Evolutionary conservation across 2,113 vertebrate species (phyloP).

Genomic region (Diphyllodes magnificus): DNA sequence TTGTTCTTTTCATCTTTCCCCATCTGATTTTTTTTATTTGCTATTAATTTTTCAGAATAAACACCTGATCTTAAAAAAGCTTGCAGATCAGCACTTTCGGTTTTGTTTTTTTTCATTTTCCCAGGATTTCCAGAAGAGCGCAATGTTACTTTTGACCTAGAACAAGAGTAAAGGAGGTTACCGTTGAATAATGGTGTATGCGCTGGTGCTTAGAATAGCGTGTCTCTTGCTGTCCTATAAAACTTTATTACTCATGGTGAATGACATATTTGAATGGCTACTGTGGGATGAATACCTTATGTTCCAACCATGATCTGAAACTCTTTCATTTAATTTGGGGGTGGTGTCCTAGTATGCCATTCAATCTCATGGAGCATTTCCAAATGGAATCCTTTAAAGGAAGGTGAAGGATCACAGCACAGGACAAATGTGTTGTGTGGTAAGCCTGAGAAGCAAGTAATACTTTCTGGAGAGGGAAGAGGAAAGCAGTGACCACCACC

Average conservation of each 20-base stretch:
- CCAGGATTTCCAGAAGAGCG: not conserved
- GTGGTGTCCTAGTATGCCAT: not conserved
- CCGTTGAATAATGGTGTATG: not conserved
- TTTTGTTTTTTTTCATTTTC: fast-evolving
- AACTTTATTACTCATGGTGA: conserved; percentile 20
- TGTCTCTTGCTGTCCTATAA: conserved; percentile 1
- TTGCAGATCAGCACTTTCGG: not conserved
- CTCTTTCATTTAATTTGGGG: not conserved
- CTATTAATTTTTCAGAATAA: not conserved
- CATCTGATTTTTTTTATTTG: not conserved
- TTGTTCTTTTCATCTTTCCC: not conserved
- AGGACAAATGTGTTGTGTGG: not conserved
- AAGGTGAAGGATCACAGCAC: not conserved
- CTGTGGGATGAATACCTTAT: conserved; percentile 30
- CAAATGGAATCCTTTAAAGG: not conserved
- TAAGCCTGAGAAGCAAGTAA: not conserved
- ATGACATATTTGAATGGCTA: not conserved
- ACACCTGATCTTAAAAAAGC: not conserved
- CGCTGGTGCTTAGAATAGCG: not conserved
- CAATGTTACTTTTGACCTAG: not conserved
- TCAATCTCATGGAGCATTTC: not conserved
- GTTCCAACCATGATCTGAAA: not conserved
- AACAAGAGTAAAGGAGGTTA: not conserved
- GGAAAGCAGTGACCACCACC: not conserved
- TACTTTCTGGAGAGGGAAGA: not conserved